Base-by-base conservation (phyloP, 2,113 vertebrate species). In the Loxodonta africana region DNA sequence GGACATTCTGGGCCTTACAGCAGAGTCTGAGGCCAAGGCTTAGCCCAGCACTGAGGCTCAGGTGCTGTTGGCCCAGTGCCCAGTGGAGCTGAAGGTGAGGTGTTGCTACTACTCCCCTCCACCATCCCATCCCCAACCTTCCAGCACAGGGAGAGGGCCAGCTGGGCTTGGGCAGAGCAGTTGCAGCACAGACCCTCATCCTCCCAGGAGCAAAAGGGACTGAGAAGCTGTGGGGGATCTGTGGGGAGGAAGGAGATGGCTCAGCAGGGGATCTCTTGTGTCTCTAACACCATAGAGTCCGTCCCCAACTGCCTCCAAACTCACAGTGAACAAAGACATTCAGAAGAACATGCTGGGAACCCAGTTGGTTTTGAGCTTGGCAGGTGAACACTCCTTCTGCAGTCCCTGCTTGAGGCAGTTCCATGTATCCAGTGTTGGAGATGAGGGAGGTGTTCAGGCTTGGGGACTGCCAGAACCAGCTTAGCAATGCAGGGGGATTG, bases 291-390 rank as follows among this genome's bases (percentile, higher is more conserved):
- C 85, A 65, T 9, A 7, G 26, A 48, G 4, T 44, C 82, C n/a
- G 33, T 51, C 25, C 84, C 28, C 11, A 4, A 46, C 21, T 14
- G 7, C 7, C 23, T 14, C 67, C 77, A 17, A 57, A 88, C 92
- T 96, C 83, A 96, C 92, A 62, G 37, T 62, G 14, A 88, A 94
- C 8, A 0, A 15, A 96, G 88, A 96, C 69, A 44, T 3, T 76
- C 15, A 96, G 41, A 41, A 88, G 83, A 62, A 77, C 3, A 17
- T 8, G 30, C 9, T 14, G 62, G 77, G 69, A 87, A 26, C 77
- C 83, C 77, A 78, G 60, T 0, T 0, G 7, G 78, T 94, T 23
- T 69, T 15, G 20, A 71, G 77, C 83, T 6, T 0, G 60, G 60
- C 88, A 96, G 6, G 46, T 91, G 69, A 94, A 51, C 6, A 30